phyloP scores from a whole-genome alignment of 1,140 invertebrate species.

The Drosophila yakuba region DNA sequence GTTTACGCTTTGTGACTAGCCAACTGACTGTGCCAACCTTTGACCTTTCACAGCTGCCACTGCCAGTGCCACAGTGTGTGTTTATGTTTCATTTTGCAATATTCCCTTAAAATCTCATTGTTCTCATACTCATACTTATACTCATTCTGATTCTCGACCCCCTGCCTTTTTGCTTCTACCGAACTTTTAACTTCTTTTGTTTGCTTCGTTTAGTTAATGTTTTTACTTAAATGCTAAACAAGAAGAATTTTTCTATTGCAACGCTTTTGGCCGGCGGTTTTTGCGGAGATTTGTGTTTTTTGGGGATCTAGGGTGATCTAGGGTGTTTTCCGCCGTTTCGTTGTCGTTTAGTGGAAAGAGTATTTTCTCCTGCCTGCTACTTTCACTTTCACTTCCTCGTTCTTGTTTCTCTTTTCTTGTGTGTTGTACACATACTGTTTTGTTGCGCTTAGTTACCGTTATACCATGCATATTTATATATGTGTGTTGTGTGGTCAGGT shows the following conservation, averaged over 20 bases:
- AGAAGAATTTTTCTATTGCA: slow-evolving; percentile 80
- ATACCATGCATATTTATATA: slow-evolving; percentile 82
- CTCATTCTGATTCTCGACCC: slow-evolving; percentile 2
- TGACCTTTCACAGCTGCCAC: slow-evolving; percentile 10
- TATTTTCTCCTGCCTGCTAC: slow-evolving; percentile 4
- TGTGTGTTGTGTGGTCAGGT: slow-evolving; percentile 41
- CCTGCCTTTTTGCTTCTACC: background rate
- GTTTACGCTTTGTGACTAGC: slow-evolving; percentile 69
- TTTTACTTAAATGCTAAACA: slow-evolving; percentile 80
- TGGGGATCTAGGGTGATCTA: no score
- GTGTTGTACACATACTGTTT: slow-evolving; percentile 72
- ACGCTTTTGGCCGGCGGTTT: slow-evolving; percentile 39
- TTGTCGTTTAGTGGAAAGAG: slow-evolving; percentile 36
- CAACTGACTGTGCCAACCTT: slow-evolving; percentile 52
- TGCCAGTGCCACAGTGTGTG: slow-evolving; percentile 11
- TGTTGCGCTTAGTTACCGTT: slow-evolving; percentile 79
- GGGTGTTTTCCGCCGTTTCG: slow-evolving; percentile 42
- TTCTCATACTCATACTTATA: background rate
- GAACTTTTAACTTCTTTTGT: slow-evolving; percentile 6
- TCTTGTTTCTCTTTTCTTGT: slow-evolving; percentile 40
- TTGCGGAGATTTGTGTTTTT: background rate
- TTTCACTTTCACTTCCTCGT: slow-evolving; percentile 6
- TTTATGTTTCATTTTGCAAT: slow-evolving; percentile 25
- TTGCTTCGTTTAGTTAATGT: slow-evolving; percentile 29
- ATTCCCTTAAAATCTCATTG: slow-evolving; percentile 31